Evolutionary conservation across 2,797 vertebrate species (phyloP), one percentile per base, ranked within the genome.

Genomic region (Gambusia yucatana): DNA sequence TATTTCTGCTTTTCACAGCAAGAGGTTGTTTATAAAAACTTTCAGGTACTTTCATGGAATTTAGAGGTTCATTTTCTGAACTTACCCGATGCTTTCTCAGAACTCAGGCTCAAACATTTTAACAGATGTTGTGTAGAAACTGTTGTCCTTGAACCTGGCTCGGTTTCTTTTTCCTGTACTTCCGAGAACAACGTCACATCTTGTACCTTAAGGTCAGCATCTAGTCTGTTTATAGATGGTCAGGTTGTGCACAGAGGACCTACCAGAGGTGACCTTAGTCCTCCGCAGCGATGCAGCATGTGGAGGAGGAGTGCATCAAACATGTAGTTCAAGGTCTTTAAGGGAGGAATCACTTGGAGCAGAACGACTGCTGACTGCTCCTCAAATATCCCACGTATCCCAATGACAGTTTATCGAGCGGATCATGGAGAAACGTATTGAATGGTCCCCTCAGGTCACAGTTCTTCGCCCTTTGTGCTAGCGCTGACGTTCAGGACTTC

Each of bases 251-350:
- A 69, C 65, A 7, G 41, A 43, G 41, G 22, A 44, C 25, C 43
- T n/a, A n/a, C n/a, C 22, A 69, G 65, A 69, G 65, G 65, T 44
- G 65, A 10, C 65, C 39, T 69, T n/a, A 44, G 65, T 69, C 5
- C 41, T 69, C 65, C 4, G 65, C 39, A 69, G 65, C 13, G 69
- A 72, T 61, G 77, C n/a, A 16, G 43, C 1, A 0, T 7, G 72
- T 43, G 33, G n/a, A 78, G 55, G 46, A 11, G 55, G 9, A 36
- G 25, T 3, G 0, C 46, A 57, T 81, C 30, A 47, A 79, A 16
- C 52, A 55, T 83, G 10, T 57, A 48, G 77, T 80, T 73, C 84
- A 87, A 90, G 89, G 86, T 82, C 87, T 88, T 84, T 79, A 17
- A 30, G 52, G 41, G 79, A 77, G 80, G 63, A 78, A 81, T 77